A percentile compares a stretch with the other conserved stretches of the same genome.
These are phyloP conservation scores for Drosophila nigrodunni DNA, from an alignment of 1,140 invertebrate species.

Conservation along the genomic window DNA sequence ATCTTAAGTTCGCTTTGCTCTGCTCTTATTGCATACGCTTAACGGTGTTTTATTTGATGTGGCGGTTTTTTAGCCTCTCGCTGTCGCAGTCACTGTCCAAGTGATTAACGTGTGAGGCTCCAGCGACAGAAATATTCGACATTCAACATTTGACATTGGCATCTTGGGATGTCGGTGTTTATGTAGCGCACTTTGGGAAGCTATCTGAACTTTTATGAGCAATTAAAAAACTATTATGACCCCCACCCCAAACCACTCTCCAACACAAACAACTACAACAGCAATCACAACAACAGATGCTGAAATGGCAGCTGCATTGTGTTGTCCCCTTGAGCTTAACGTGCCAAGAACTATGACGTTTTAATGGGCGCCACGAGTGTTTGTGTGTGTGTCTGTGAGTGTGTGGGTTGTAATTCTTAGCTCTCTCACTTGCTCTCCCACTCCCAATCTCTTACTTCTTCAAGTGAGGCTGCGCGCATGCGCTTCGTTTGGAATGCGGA, in stretches of 20 bases:
- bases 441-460: background rate
- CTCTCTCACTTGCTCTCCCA: background rate
- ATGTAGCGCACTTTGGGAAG: constrained; percentile 11
- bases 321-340: constrained; percentile 37
- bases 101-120: constrained; percentile 60
- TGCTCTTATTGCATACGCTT: constrained; percentile 66
- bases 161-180: constrained; percentile 46
- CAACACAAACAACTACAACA: background rate
- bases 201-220: constrained; percentile 61
- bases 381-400: constrained; percentile 20
- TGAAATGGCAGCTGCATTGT: constrained; percentile 57
- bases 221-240: constrained; percentile 75
- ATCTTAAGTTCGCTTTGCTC: constrained; percentile 48
- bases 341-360: constrained; percentile 64
- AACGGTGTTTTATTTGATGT: constrained; percentile 67
- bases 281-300: constrained; percentile 7
- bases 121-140: constrained; percentile 33
- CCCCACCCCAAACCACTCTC: background rate
- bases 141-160: constrained; percentile 33
- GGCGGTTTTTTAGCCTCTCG: constrained; percentile 43
- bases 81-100: constrained; percentile 26
- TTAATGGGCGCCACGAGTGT: constrained; percentile 69
- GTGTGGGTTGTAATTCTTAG: constrained; percentile 52
- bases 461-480: constrained; percentile 40
- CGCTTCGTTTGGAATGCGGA: constrained; percentile 66